These are phyloP conservation scores for Siniperca chuatsi DNA, from an alignment of 2,113 vertebrate species.

Conservation along the genomic window DNA sequence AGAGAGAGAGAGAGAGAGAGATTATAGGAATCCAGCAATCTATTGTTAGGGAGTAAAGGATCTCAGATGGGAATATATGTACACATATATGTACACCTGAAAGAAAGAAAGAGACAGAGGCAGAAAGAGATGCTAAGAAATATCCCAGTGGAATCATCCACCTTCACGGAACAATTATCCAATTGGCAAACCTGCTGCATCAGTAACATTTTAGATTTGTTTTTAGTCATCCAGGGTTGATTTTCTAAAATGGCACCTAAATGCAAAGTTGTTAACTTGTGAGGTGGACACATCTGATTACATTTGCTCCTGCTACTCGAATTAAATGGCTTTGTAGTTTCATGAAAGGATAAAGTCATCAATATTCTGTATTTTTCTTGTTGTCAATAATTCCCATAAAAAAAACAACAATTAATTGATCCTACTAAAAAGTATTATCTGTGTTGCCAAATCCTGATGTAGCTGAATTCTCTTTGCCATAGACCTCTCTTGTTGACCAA, in stretches of 20 bases:
- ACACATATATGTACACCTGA: neutral
- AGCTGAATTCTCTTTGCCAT: neutral
- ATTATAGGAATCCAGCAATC: neutral
- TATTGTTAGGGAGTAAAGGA: neutral
- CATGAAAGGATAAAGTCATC: neutral
- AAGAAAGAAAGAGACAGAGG: neutral
- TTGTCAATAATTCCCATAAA: too few relatives aligned
- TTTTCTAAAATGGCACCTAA: neutral
- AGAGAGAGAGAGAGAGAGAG: neutral
- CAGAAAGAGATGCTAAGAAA: neutral
- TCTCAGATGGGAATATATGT: slow-evolving; percentile 11
- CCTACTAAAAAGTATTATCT: neutral
- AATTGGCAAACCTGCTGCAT: neutral
- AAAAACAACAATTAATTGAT: neutral
- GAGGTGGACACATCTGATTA: neutral
- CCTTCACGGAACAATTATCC: neutral
- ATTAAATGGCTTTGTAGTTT: neutral
- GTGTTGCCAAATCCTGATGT: too few relatives aligned
- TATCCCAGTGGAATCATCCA: neutral
- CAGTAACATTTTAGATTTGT: neutral
- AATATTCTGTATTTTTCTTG: too few relatives aligned
- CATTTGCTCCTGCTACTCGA: neutral
- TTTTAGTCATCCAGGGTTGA: neutral
- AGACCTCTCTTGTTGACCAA: neutral
- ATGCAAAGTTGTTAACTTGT: neutral